Conservation (phyloP, 2,113 vertebrate genomes). For the Tragulus kanchil region DNA sequence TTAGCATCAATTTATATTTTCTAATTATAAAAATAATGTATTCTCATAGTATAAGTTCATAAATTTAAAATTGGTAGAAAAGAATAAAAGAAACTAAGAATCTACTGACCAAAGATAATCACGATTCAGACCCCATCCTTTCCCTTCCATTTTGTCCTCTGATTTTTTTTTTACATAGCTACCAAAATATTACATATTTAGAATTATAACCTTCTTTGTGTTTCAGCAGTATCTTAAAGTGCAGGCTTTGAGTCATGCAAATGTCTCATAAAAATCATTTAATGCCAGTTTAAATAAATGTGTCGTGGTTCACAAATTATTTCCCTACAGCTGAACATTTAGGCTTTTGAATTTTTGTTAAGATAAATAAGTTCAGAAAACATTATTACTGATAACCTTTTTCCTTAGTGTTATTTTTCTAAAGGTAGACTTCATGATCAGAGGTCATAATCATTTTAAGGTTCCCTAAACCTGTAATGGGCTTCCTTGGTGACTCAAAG, state of each 20-base stretch:
- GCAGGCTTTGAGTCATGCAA: neutral
- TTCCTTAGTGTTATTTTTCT: slow-evolving; percentile 25
- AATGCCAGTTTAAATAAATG: neutral
- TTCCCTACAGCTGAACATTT: neutral
- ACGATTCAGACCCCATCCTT: neutral
- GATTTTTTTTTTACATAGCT: neutral
- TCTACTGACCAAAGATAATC: neutral
- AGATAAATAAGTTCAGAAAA: neutral
- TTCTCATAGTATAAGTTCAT: slow-evolving; percentile 20
- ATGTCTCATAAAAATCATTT: neutral
- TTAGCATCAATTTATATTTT: slow-evolving; percentile 48
- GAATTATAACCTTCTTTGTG: neutral
- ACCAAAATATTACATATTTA: neutral
- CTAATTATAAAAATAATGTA: slow-evolving; percentile 67
- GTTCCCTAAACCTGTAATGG: neutral
- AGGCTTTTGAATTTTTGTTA: neutral
- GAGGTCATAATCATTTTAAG: neutral
- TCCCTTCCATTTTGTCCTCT: neutral
- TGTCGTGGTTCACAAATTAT: neutral
- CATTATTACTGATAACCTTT: neutral
- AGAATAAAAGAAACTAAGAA: slow-evolving; percentile 23
- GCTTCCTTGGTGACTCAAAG: no score
- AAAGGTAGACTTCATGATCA: neutral
- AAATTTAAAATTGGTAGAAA: slow-evolving; percentile 62
- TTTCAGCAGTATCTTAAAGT: neutral